These are phyloP conservation scores for Hypomecis punctinalis DNA, from an alignment of 2,888 invertebrate genomes.

Conservation along the genomic window DNA sequence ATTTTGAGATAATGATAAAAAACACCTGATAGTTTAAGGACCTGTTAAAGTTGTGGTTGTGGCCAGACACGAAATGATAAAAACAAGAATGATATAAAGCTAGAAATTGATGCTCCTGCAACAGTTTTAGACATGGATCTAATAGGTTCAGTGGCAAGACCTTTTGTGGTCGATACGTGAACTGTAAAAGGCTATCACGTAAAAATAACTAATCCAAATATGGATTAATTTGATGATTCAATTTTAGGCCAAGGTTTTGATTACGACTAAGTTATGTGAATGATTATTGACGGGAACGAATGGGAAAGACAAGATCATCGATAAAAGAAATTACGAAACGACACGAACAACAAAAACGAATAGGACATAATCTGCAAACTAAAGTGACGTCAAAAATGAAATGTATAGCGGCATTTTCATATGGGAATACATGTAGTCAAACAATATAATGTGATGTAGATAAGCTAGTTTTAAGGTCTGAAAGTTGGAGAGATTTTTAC, in stretches of 20 bases:
- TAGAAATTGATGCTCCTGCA: slow-evolving; percentile 15
- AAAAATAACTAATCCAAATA: slow-evolving; percentile 30
- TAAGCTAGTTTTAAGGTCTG: slow-evolving; percentile 49
- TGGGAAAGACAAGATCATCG: background rate
- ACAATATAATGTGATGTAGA: slow-evolving; percentile 74
- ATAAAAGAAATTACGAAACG: too few relatives aligned
- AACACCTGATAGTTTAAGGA: background rate
- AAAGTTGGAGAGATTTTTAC: background rate
- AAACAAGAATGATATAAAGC: too few relatives aligned
- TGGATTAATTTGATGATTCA: slow-evolving; percentile 8
- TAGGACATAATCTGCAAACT: slow-evolving; percentile 38
- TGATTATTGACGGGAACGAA: background rate
- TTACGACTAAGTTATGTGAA: slow-evolving; percentile 10
- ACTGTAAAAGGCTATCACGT: slow-evolving; percentile 15
- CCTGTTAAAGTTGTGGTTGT: too few relatives aligned
- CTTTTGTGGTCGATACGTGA: background rate
- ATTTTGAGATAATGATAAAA: background rate
- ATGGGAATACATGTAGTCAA: slow-evolving; percentile 64
- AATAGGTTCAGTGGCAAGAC: slow-evolving; percentile 26
- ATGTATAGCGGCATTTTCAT: slow-evolving; percentile 56
- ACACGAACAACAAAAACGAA: background rate
- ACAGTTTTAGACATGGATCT: slow-evolving; percentile 27
- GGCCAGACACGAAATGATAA: too few relatives aligned
- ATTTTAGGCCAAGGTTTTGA: slow-evolving; percentile 16
- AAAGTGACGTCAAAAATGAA: slow-evolving; percentile 39